These are phyloP conservation scores for Ara ararauna DNA, from an alignment of 2,797 vertebrate genomes.

Conservation along the genomic window DNA sequence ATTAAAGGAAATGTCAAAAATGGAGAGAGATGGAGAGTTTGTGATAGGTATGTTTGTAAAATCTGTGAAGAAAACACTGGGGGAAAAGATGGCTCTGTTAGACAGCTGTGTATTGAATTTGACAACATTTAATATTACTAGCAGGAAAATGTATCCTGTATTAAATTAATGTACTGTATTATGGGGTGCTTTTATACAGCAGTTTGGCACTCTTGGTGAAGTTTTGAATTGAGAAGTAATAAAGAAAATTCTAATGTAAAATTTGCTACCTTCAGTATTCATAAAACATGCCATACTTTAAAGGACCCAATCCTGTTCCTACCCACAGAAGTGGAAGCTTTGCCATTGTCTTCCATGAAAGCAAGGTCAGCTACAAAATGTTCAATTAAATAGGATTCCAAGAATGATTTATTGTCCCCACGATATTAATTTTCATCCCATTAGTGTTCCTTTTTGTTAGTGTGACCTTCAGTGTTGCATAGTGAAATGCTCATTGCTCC, in stretches of 20 bases:
- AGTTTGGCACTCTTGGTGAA: not conserved
- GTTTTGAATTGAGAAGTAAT: constrained; percentile 19
- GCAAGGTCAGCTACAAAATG: constrained; percentile 35
- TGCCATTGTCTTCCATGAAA: constrained; percentile 6
- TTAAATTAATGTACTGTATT: constrained; percentile 16
- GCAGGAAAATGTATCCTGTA: not conserved
- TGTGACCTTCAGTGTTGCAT: constrained; percentile 29
- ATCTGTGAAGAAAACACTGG: not conserved
- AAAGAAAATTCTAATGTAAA: constrained; percentile 17
- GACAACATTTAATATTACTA: not conserved
- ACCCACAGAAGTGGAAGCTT: not conserved
- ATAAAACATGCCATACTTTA: not conserved
- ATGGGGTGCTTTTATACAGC: not conserved
- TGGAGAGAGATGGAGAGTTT: not conserved
- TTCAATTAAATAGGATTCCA: constrained; percentile 24
- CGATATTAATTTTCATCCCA: constrained; percentile 9
- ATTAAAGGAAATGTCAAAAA: not conserved
- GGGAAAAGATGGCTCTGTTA: not conserved
- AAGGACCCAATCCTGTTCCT: not conserved
- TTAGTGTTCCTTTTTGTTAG: not conserved
- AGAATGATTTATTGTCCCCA: constrained; percentile 36
- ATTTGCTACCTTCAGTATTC: not conserved
- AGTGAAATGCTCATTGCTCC: constrained; percentile 29
- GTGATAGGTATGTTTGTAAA: not conserved
- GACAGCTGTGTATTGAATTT: not conserved